Evolutionary conservation across 2,888 invertebrate genomes (phyloP).

Genomic region (Pseudeuparius sepicola): DNA sequence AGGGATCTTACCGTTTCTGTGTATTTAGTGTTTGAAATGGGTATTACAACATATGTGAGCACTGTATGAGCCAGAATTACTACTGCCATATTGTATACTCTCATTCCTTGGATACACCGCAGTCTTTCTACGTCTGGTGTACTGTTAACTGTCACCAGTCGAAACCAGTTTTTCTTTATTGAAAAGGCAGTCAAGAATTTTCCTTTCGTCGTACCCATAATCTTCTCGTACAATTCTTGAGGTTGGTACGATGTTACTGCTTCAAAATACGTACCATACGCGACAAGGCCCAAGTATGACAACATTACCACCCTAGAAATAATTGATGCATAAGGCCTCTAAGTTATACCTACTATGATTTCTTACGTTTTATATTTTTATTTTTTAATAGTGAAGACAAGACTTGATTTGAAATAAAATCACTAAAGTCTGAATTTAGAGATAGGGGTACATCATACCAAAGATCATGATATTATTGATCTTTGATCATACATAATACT

Average conservation of each 20-base stretch:
- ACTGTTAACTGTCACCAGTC: slow-evolving; percentile 19
- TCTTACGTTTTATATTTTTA: no score
- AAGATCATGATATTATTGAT: no score
- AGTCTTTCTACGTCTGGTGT: slow-evolving; percentile 21
- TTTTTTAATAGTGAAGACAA: no score
- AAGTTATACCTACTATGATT: no score
- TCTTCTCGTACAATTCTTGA: slow-evolving; percentile 16
- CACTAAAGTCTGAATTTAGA: no score
- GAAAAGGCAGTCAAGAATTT: slow-evolving; percentile 20
- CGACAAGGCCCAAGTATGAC: slow-evolving; percentile 18
- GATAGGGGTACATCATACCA: no score
- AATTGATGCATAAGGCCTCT: no score
- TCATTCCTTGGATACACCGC: slow-evolving; percentile 23
- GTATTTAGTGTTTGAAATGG: slow-evolving; percentile 23
- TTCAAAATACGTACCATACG: slow-evolving; percentile 20
- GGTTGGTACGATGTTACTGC: slow-evolving; percentile 18
- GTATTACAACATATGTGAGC: slow-evolving; percentile 17
- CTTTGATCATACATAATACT: no score
- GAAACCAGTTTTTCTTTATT: slow-evolving; percentile 22
- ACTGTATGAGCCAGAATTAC: slow-evolving; percentile 25
- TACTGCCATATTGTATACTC: slow-evolving; percentile 20
- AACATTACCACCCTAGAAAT: slow-evolving; percentile 15
- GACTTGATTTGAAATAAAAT: no score
- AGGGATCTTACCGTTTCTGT: slow-evolving; percentile 25
- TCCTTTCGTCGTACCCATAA: slow-evolving; percentile 7